Percentiles rank a stretch among this genome's conserved stretches.
Conservation (phyloP, 2,888 invertebrate species). For the Apantesis nais region DNA sequence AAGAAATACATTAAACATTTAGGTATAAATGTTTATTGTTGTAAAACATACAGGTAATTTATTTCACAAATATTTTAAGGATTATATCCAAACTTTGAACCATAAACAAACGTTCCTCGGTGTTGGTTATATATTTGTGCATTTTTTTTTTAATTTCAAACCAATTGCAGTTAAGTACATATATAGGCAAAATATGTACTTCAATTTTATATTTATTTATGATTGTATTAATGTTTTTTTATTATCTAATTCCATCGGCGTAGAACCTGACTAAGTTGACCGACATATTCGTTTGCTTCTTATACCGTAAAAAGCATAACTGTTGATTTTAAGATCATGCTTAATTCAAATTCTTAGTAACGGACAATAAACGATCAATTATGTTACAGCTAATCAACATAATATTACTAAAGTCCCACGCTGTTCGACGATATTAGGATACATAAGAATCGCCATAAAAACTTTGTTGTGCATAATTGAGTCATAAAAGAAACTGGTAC, state of each 20-base stretch:
- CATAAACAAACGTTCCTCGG: too few species aligned
- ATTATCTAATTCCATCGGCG: too few species aligned
- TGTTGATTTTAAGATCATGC: not conserved
- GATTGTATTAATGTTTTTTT: too few species aligned
- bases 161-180: too few species aligned
- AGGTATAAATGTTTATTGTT: not conserved
- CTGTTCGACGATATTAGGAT: not conserved
- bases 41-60: slow-evolving; percentile 5
- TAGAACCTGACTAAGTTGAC: not conserved
- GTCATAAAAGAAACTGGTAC: slow-evolving; percentile 9
- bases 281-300: not conserved
- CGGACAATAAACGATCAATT: not conserved
- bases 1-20: not conserved
- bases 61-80: not conserved
- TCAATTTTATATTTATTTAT: too few species aligned
- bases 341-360: not conserved
- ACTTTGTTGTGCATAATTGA: not conserved
- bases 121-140: too few species aligned
- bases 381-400: not conserved
- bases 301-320: not conserved
- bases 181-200: too few species aligned
- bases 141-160: too few species aligned
- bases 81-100: too few species aligned
- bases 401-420: not conserved
- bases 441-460: not conserved